phyloP scores from a whole-genome alignment of 2,797 vertebrate species.

The Macropus fuliginosus region DNA sequence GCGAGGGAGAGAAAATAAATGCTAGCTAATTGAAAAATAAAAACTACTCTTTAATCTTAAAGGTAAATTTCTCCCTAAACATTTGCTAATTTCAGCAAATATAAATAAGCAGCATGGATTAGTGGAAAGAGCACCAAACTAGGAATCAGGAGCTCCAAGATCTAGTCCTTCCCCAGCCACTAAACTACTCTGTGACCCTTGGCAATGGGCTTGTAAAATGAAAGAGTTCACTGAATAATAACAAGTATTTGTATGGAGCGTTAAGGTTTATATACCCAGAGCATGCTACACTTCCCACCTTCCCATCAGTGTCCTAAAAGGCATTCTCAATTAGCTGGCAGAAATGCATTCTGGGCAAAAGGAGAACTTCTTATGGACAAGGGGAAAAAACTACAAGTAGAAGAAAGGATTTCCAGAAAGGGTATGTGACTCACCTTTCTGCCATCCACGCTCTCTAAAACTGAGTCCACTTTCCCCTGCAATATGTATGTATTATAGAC shows the following conservation, averaged over 20 bases:
- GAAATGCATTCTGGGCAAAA: not conserved
- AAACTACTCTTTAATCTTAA: not conserved
- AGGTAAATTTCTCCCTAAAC: not conserved
- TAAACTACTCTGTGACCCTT: not conserved
- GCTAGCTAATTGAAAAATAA: not conserved
- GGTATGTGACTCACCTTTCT: not conserved
- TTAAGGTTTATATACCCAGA: not conserved
- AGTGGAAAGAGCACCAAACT: not conserved
- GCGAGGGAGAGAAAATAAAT: not conserved
- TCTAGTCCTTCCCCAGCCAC: not conserved
- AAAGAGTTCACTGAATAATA: not conserved
- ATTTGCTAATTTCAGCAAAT: not conserved
- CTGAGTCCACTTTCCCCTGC: not conserved
- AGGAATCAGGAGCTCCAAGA: not conserved
- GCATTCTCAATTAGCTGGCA: not conserved
- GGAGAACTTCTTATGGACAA: not conserved
- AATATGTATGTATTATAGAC: not conserved
- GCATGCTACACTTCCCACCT: not conserved
- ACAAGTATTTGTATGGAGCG: not conserved
- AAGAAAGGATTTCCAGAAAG: not conserved
- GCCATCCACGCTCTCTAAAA: not conserved
- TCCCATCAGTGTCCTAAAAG: not conserved
- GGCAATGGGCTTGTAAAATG: not conserved
- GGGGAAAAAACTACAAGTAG: not conserved
- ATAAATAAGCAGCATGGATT: not conserved